phyloP scores from a whole-genome alignment of 2,113 vertebrate genomes.

The Phylloscopus whistleri region DNA sequence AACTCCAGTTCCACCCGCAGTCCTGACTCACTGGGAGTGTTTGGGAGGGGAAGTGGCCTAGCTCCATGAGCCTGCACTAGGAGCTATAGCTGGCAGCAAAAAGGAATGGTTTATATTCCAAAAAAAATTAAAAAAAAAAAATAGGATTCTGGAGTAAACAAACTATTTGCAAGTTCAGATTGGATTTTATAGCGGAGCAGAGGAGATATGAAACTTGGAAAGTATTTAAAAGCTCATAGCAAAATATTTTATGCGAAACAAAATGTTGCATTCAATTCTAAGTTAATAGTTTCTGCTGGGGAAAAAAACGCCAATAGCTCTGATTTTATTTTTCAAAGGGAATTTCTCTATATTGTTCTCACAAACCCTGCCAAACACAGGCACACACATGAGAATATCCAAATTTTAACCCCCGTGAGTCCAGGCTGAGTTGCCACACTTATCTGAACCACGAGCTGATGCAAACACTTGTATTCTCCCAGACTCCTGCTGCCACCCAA shows the following conservation, averaged over 20 bases:
- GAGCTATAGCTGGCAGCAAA: constrained; percentile 44
- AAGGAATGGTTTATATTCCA: not conserved
- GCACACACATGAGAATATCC: not conserved
- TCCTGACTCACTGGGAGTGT: constrained; percentile 50
- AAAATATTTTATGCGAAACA: constrained; percentile 27
- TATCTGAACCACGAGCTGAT: not conserved
- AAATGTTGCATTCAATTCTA: not conserved
- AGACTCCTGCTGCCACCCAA: too few species aligned
- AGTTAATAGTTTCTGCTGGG: not conserved
- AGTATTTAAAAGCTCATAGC: not conserved
- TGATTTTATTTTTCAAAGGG: not conserved
- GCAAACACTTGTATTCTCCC: not conserved
- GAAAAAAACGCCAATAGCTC: not conserved
- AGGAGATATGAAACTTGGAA: constrained; percentile 24
- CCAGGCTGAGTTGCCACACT: not conserved
- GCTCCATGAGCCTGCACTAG: constrained; percentile 16
- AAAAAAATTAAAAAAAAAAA: not conserved
- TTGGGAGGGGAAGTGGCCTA: constrained; percentile 43
- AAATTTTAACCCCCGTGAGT: not conserved
- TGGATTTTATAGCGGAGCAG: constrained; percentile 9
- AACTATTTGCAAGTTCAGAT: constrained; percentile 38
- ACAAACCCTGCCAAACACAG: not conserved
- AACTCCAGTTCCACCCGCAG: constrained; percentile 43
- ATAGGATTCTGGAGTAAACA: constrained; percentile 24
- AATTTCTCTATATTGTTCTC: not conserved